Evolutionary conservation across 2,888 invertebrate genomes (phyloP), one percentile per base, ranked within the genome.

Genomic region (Caenorhabditis sinica): DNA sequence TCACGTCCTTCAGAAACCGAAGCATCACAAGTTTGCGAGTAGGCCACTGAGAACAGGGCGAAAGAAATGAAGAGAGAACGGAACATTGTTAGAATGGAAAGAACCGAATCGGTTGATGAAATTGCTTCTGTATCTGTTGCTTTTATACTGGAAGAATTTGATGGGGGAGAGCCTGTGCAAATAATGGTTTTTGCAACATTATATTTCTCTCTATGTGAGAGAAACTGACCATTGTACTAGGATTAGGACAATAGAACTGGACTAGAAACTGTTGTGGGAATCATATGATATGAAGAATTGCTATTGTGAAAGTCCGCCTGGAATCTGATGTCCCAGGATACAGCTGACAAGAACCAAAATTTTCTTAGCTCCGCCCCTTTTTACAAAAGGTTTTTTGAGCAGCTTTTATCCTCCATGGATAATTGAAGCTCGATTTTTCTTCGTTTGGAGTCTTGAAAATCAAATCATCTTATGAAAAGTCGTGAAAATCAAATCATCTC

Each of bases 1-100:
- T 63, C 23, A 79, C 77, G 79, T 79, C 72, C 79, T 56, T 56
- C 65, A 0, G 72, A 72, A 4, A 30, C 80, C 8, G 80, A 45
- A 49, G 60, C 49, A 13, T 72, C 72, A 49, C 80, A 80, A 58
- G 80, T 33, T 30, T 65, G 65, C 0, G 28, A 45, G 51, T 43
- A 60, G 36, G 66, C 80, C 1, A 45, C 61, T 5, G 74, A 61
- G 74, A 74, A 81, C 20, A 74, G 0, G 51, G 69, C 68, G 28
- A 69, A 81, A 0, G 69, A 73, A 23, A 81, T 15, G 63, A 81
- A n/a, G 61, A 81, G 53, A 15, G 51, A 61, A 53, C 61, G 58
- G 69, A 81, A 53, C 81, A 81, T 81, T 28, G 51, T 65, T 28
- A 28, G 17, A 61, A 28, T n/a, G 11, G 25, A 25, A 20, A 28